Percentiles rank a stretch among this genome's conserved stretches.
These are phyloP conservation scores for Rhopilema esculentum DNA, from an alignment of 30 jellyfish, hydroid and myxozoan genomes.

Conservation along the genomic window DNA sequence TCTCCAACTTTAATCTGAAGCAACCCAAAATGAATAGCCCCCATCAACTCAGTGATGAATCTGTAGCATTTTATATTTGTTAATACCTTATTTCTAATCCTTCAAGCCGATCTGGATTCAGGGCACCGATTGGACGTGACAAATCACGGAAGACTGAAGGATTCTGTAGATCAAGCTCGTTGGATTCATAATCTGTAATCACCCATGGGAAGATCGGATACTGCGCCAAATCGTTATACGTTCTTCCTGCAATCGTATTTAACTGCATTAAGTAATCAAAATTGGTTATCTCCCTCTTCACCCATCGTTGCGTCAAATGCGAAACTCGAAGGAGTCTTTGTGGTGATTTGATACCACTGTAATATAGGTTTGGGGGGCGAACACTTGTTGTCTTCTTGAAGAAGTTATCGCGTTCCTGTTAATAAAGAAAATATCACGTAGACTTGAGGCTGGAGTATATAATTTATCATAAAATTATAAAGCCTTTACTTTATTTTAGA, in stretches of 20 bases:
- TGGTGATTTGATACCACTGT: constrained; percentile 95
- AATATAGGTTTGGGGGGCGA: constrained; percentile 78
- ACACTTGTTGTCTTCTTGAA: constrained; percentile 67
- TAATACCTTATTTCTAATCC: constrained; percentile 81
- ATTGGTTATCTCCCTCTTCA: constrained; percentile 86
- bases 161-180: constrained; percentile 66
- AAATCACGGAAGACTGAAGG: constrained; percentile 83
- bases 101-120: constrained; percentile 61
- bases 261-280: constrained; percentile 92
- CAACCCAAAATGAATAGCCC: too few relatives aligned
- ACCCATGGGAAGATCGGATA: constrained; percentile 99
- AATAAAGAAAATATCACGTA: neutral
- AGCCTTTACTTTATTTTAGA: too few relatives aligned
- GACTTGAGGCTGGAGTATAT: too few relatives aligned
- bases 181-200: constrained; percentile 81
- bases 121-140: constrained; percentile 92
- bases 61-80: too few relatives aligned
- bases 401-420: constrained; percentile 74
- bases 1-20: too few relatives aligned
- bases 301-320: constrained; percentile 89
- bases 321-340: constrained; percentile 83
- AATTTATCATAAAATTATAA: too few relatives aligned
- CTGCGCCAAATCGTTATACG: constrained; percentile 96
- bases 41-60: too few relatives aligned
- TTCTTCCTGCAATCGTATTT: constrained; percentile 96